These are phyloP conservation scores for Cyclopterus lumpus DNA, from an alignment of 2,797 vertebrate genomes.

Conservation along the genomic window DNA sequence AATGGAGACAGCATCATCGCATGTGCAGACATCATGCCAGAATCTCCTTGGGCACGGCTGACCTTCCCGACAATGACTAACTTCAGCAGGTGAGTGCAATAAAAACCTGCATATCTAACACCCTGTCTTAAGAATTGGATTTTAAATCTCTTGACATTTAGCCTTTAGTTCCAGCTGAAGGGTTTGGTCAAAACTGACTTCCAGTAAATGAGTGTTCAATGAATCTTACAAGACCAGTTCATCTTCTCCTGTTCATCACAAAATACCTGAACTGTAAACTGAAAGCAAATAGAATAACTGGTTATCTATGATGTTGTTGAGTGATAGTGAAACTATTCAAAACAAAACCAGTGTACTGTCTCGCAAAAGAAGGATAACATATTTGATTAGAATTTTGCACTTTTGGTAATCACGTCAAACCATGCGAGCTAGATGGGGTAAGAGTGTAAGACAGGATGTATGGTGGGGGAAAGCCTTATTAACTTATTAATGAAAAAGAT, in stretches of 20 bases:
- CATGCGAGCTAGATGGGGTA: too few species aligned
- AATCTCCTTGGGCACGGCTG: constrained; percentile 76
- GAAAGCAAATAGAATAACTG: neutral
- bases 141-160: neutral
- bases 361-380: neutral
- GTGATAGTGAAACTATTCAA: neutral
- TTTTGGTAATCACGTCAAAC: too few species aligned
- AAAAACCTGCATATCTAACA: neutral
- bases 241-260: neutral
- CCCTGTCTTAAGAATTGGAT: neutral
- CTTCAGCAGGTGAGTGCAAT: constrained; percentile 78
- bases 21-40: constrained; percentile 79
- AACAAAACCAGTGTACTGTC: neutral
- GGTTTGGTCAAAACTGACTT: neutral
- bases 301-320: fast-evolving
- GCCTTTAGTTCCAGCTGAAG: neutral
- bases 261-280: neutral
- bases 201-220: too few species aligned
- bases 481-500: too few species aligned
- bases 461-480: too few species aligned
- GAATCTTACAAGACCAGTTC: neutral
- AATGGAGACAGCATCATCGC: constrained; percentile 43
- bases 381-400: too few species aligned
- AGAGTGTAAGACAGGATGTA: too few species aligned
- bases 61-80: constrained; percentile 65